A percentile compares a stretch with the other conserved stretches of the same genome.
Conservation (phyloP, 2,113 vertebrate species). For the Papio anubis region DNA sequence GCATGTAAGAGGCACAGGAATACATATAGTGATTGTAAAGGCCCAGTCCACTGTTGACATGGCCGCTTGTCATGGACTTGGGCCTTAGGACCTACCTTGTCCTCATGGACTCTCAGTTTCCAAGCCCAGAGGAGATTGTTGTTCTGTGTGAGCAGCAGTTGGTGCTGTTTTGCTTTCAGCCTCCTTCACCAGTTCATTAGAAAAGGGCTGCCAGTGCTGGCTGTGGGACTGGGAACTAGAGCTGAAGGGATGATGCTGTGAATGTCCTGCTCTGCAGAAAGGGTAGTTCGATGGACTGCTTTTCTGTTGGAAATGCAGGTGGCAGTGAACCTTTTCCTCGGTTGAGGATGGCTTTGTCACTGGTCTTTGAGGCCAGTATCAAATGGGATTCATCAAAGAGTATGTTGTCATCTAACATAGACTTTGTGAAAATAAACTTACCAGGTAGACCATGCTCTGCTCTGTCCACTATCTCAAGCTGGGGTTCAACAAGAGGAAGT, state of each 20-base stretch:
- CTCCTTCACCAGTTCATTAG: neutral
- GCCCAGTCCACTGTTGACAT: too few relatives aligned
- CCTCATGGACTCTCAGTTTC: neutral
- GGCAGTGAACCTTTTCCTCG: conserved; percentile 17
- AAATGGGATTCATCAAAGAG: conserved; percentile 49
- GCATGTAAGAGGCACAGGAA: too few relatives aligned
- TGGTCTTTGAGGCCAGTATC: conserved; percentile 41
- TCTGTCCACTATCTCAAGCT: conserved; percentile 57
- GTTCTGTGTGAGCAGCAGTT: neutral
- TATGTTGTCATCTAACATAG: conserved; percentile 2
- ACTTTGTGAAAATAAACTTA: conserved; percentile 62
- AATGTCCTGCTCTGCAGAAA: neutral
- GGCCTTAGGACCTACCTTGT: conserved; percentile 63
- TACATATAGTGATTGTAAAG: neutral
- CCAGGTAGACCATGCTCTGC: conserved; percentile 29
- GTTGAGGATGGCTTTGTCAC: neutral
- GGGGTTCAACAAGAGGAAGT: conserved; percentile 72
- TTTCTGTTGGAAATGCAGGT: conserved; percentile 45
- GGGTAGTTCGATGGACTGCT: neutral
- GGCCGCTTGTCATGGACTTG: neutral
- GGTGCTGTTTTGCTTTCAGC: conserved; percentile 22
- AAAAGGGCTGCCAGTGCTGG: conserved; percentile 52
- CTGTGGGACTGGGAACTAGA: conserved; percentile 55
- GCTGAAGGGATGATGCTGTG: neutral
- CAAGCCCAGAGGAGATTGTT: neutral